A percentile compares a stretch with the other conserved stretches of the same genome.
phyloP scores from a whole-genome alignment of 2,797 vertebrate genomes.

The Mus caroli region DNA sequence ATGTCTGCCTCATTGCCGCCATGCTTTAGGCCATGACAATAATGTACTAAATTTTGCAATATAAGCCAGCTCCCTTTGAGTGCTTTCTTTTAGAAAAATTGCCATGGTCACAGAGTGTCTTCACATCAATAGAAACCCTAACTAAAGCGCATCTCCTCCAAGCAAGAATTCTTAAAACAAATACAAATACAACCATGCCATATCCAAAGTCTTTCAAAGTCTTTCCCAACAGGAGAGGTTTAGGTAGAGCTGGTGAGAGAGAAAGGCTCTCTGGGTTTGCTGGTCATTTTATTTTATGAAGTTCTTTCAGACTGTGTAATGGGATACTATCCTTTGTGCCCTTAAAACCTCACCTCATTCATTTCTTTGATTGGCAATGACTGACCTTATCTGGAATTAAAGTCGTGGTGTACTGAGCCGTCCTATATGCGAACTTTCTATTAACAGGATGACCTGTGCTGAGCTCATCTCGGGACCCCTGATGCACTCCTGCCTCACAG shows the following conservation, averaged over 20 bases:
- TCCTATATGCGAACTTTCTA: conserved; percentile 67
- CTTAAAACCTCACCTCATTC: conserved; percentile 31
- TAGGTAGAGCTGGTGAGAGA: conserved; percentile 58
- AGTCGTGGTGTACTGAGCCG: conserved; percentile 61
- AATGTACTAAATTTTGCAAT: not conserved
- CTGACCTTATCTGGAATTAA: conserved; percentile 78
- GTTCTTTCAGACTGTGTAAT: conserved; percentile 68
- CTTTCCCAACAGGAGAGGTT: not conserved
- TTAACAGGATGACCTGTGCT: conserved; percentile 57
- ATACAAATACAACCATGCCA: not conserved
- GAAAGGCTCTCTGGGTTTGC: conserved; percentile 65
- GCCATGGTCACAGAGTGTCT: not conserved
- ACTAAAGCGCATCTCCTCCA: too few relatives aligned
- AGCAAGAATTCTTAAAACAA: not conserved
- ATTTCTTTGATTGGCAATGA: conserved; percentile 68
- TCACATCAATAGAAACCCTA: not conserved
- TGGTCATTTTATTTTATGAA: conserved; percentile 55
- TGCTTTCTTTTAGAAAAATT: not conserved
- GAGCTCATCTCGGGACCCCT: conserved; percentile 63
- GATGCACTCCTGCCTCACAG: conserved; percentile 74
- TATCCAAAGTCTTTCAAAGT: conserved; percentile 1
- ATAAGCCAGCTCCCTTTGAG: too few relatives aligned
- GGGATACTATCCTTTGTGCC: conserved; percentile 35
- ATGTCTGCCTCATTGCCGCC: not conserved
- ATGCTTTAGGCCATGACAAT: too few relatives aligned